These are phyloP conservation scores for Mastomys coucha DNA, from an alignment of 2,113 vertebrate species.

Conservation along the genomic window DNA sequence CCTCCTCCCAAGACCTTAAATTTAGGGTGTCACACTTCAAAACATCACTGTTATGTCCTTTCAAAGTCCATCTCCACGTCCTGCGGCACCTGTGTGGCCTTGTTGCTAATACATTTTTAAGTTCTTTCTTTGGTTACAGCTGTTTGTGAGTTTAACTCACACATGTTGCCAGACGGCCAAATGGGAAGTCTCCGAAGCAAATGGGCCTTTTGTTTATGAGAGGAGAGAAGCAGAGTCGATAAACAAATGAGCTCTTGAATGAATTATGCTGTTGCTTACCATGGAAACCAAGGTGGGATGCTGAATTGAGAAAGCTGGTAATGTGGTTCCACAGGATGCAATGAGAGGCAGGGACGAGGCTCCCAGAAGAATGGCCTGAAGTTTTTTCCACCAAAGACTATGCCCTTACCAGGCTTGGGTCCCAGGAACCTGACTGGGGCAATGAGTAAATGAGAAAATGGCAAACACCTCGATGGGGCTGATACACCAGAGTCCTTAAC, in stretches of 20 bases:
- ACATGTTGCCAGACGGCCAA: conserved; percentile 33
- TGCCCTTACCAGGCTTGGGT: not conserved
- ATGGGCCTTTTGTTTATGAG: conserved; percentile 57
- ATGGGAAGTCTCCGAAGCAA: conserved; percentile 61
- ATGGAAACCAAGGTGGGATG: not conserved
- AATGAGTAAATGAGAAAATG: not conserved
- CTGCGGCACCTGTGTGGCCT: conserved; percentile 36
- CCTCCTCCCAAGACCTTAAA: conserved; percentile 29
- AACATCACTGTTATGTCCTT: not conserved
- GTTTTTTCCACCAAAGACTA: not conserved
- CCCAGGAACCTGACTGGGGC: not conserved
- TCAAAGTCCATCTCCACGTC: conserved; percentile 5
- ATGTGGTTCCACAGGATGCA: no score
- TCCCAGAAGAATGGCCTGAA: not conserved
- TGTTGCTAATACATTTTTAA: conserved; percentile 12
- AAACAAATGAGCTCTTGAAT: conserved; percentile 50
- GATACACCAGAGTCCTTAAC: not conserved
- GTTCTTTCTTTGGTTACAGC: conserved; percentile 13
- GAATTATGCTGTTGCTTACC: not conserved
- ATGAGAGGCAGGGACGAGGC: rapidly evolving
- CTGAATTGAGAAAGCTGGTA: not conserved
- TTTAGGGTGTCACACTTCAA: not conserved
- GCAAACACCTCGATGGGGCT: not conserved
- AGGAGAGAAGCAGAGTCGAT: conserved; percentile 43
- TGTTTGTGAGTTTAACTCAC: not conserved